Evolutionary conservation across 2,113 vertebrate genomes (phyloP), one percentile per base, ranked within the genome.

Genomic region (Phoxinus phoxinus): DNA sequence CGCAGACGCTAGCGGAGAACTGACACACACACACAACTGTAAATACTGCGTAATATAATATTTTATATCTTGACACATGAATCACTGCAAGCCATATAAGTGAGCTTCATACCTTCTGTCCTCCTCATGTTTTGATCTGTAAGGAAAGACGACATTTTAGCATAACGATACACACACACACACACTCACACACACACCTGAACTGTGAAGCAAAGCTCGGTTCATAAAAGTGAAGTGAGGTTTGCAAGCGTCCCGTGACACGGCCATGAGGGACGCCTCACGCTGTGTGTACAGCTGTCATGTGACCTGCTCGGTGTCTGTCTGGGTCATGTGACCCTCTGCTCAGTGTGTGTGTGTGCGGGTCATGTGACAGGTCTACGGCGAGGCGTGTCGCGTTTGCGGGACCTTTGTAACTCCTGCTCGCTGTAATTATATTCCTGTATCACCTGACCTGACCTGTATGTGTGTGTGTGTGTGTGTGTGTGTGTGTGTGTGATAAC

Each of bases 1-100:
- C 2, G 96, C 96, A 5, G 96, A 97, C 6, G 94, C 96, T 94
- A 99, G 94, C 15, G 96, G 95, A 53, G 96, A 95, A 37, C 97
- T 98, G 90, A 1, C 63, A 83, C 19, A 85, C 59, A 88, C 72
- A 4, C 25, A 25, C 21, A 37, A 11, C 35, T 0, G 35, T 71
- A 4, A 41, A 5, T 1, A 23, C 23, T 1, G 21, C 0, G 9
- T 23, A 9, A 69, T 3, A 0, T 10, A 69, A 69, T 56, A 21
- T 4, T 56, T 21, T 2, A 32, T 5, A 35, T 69, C 0, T 35
- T 21, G 2, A 19, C 65, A 37, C 32, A 59, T 12, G 76, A 30
- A 25, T 48, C 19, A 23, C 21, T 35, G n/a, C 21, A n/a, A 41
- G 46, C 25, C 35, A 30, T 72, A 63, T 6, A 67, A 53, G 19